Evolutionary conservation across 2,113 vertebrate genomes (phyloP).

Genomic region (Gopherus flavomarginatus): DNA sequence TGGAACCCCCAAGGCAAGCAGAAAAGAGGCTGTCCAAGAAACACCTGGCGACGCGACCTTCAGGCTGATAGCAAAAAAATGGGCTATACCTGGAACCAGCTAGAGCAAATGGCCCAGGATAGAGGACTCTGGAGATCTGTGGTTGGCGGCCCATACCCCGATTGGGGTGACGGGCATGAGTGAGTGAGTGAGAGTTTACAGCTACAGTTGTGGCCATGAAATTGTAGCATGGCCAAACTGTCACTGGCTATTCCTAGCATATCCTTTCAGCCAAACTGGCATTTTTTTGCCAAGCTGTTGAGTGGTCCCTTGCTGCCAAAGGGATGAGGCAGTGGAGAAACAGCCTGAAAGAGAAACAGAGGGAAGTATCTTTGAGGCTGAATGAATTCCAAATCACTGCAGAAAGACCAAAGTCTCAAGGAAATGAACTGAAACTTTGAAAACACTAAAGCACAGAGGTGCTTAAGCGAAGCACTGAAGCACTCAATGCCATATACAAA

Average conservation of each 20-base stretch:
- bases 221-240: not conserved
- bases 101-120: too few species aligned
- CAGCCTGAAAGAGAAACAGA: not conserved
- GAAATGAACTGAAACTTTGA: not conserved
- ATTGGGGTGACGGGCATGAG: too few species aligned
- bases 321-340: not conserved
- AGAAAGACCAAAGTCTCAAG: not conserved
- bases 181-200: not conserved
- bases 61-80: too few species aligned
- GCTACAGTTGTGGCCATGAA: not conserved
- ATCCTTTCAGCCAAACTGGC: not conserved
- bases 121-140: too few species aligned
- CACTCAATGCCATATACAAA: not conserved
- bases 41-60: too few species aligned
- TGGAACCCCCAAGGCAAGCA: too few species aligned
- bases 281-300: not conserved
- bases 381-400: not conserved
- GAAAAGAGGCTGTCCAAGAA: too few species aligned
- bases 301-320: not conserved
- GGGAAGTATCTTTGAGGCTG: not conserved
- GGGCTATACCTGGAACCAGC: too few species aligned
- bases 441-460: not conserved
- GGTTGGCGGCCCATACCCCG: too few species aligned
- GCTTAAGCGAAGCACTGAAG: not conserved
- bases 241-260: not conserved